Conservation (phyloP, 2,888 invertebrate genomes). For the Nysson spinosus region DNA sequence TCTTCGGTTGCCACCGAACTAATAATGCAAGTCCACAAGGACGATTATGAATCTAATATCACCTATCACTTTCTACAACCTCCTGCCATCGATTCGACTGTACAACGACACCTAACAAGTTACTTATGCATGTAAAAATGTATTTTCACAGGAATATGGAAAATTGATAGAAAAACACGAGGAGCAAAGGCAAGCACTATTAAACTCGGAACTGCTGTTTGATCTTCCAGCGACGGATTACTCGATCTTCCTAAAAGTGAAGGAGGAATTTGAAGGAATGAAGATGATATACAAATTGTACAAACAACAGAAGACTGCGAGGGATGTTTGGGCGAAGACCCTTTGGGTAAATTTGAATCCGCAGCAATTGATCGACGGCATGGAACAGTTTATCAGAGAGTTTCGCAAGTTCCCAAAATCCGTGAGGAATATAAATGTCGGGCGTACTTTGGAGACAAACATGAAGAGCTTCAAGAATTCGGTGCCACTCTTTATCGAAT, state of each 20-base stretch:
- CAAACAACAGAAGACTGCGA: slow-evolving; percentile 85
- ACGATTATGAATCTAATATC: no score
- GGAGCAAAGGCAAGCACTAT: slow-evolving; percentile 81
- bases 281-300: slow-evolving; percentile 88
- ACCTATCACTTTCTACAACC: no score
- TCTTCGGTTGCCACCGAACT: no score
- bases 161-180: slow-evolving; percentile 85
- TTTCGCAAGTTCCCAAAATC: slow-evolving; percentile 86
- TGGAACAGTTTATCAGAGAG: slow-evolving; percentile 89
- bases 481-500: slow-evolving; percentile 92
- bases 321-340: slow-evolving; percentile 91
- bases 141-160: slow-evolving; percentile 79
- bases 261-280: slow-evolving; percentile 83
- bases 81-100: no score
- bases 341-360: slow-evolving; percentile 93
- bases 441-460: slow-evolving; percentile 85
- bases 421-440: slow-evolving; percentile 81
- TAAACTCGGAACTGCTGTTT: slow-evolving; percentile 90
- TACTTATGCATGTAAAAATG: no score
- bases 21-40: no score
- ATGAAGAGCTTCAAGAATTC: slow-evolving; percentile 93
- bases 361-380: slow-evolving; percentile 89
- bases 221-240: slow-evolving; percentile 92
- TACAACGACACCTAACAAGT: no score
- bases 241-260: slow-evolving; percentile 83